These are phyloP conservation scores for Heptranchias perlo DNA, from an alignment of 2,113 vertebrate species.

Conservation along the genomic window DNA sequence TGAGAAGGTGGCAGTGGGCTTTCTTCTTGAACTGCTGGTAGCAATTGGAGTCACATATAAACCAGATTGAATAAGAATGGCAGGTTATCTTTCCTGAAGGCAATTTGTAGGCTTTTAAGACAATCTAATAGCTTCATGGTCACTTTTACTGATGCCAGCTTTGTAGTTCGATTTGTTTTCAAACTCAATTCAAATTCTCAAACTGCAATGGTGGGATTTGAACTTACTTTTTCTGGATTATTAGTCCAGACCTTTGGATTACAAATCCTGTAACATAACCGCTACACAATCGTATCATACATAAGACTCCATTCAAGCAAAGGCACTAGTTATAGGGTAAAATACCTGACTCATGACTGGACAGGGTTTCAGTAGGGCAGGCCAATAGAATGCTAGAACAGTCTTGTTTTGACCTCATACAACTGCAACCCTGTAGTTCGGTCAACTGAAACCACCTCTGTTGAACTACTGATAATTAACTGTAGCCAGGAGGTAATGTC, in stretches of 20 bases:
- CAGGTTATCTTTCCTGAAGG: neutral
- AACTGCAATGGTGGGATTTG: neutral
- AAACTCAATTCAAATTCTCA: neutral
- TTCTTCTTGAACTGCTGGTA: neutral
- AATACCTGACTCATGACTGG: neutral
- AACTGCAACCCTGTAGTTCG: neutral
- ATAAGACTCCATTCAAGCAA: neutral
- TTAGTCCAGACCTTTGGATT: neutral
- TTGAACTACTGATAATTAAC: neutral
- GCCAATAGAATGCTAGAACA: neutral
- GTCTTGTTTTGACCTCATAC: neutral
- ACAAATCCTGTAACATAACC: neutral
- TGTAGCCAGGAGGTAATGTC: neutral
- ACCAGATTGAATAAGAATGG: neutral
- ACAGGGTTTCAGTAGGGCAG: neutral
- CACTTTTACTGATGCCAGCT: neutral
- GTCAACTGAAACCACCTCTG: too few species aligned
- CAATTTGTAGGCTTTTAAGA: neutral
- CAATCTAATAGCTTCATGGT: neutral
- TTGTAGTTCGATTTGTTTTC: neutral
- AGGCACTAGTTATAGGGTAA: neutral
- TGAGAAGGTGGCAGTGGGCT: neutral
- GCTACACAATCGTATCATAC: neutral
- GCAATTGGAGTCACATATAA: neutral
- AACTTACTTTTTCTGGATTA: neutral